Evolutionary conservation across 2,113 vertebrate genomes (phyloP), one percentile per base, ranked within the genome.

Genomic region (Indicator indicator): DNA sequence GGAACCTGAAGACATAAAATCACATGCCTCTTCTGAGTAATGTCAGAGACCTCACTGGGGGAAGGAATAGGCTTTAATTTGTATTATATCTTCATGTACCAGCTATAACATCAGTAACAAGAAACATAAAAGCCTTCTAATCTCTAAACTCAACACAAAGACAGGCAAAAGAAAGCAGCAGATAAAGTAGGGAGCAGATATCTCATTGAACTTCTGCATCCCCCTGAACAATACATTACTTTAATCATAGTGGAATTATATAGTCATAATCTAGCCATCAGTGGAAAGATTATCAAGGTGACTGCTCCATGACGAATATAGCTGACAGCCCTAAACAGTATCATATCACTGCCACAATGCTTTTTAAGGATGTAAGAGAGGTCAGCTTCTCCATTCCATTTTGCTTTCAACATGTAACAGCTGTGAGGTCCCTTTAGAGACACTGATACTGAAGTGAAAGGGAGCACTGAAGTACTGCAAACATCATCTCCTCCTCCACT

Each of bases 261-360:
- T 5, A 55, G 24, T 44, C 9, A 44, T 54, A 79, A 85, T 50
- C 38, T 32, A 78, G 3, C 2, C 14, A 67, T 30, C 21, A 63
- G 67, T 83, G 13, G 11, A 59, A 84, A 62, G 8, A 13, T 80
- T 70, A 54, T 69, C 7, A 58, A 86, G 8, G 36, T 36, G 36
- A 36, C 36, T 71, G 3, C 15, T 83, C 16, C 2, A 0, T 23
- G 18, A 15, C 44, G 4, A 56, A 27, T 63, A 2, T 9, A 46
- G 55, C 7, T 78, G n/a, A 74, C 10, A 54, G 19, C 3, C 1
- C 4, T 64, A 38, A 58, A 28, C 7, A 55, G 10, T n/a, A 11
- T n/a, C 69, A 33, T 16, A 17, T 17, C 2, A 4, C 1, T 9
- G 1, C 23, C 14, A 36, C 2, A 46, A 30, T 20, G 5, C 0